phyloP scores from a whole-genome alignment of 1,140 invertebrate genomes.

The Bursaphelenchus mucronatus region DNA sequence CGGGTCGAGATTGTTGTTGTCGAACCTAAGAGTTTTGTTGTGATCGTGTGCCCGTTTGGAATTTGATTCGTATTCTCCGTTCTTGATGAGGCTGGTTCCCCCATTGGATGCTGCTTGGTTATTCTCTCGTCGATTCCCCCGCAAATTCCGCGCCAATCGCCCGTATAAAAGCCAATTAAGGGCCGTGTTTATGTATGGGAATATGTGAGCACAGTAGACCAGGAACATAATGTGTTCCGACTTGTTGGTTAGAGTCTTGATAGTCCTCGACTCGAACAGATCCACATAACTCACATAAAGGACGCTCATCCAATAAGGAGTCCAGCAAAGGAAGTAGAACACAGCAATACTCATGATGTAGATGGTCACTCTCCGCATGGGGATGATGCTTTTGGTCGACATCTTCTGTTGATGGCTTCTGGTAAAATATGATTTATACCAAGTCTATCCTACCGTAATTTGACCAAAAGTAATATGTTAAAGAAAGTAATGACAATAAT shows the following conservation, averaged over 20 bases:
- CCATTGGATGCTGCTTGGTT: too few species aligned
- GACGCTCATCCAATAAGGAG: not conserved
- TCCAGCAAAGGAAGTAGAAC: slow-evolving; percentile 17
- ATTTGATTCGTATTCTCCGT: too few species aligned
- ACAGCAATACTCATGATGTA: slow-evolving; percentile 13
- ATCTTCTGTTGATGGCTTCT: slow-evolving; percentile 20
- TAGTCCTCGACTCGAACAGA: slow-evolving; percentile 13
- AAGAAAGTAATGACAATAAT: slow-evolving; percentile 14
- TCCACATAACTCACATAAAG: slow-evolving; percentile 20
- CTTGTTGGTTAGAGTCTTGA: slow-evolving; percentile 12
- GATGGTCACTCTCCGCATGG: not conserved
- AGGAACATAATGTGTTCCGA: slow-evolving; percentile 15
- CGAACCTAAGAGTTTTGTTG: too few species aligned
- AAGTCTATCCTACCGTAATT: not conserved
- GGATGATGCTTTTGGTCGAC: not conserved
- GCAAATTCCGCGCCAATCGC: slow-evolving; percentile 11
- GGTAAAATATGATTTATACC: not conserved
- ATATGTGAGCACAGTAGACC: slow-evolving; percentile 21
- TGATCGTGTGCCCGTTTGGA: too few species aligned
- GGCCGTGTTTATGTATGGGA: slow-evolving; percentile 17
- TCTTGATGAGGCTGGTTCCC: too few species aligned
- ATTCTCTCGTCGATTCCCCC: too few species aligned
- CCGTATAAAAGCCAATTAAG: slow-evolving; percentile 21
- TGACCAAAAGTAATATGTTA: slow-evolving; percentile 6
- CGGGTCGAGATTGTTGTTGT: too few species aligned